Evolutionary conservation across 1,140 invertebrate genomes (phyloP).

Genomic region (Danaus melanippus): DNA sequence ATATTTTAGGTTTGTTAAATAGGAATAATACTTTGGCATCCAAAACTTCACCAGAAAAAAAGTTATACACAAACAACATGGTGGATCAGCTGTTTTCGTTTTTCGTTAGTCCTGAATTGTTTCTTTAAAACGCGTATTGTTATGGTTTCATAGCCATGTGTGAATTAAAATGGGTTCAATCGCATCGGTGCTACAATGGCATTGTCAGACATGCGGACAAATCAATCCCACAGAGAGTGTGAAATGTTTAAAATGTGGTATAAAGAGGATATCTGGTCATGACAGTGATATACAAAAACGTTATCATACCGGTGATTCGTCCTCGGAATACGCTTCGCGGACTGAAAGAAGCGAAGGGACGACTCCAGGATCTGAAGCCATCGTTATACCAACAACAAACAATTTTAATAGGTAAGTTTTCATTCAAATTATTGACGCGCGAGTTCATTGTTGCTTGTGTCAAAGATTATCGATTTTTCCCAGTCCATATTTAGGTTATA

Average conservation of each 20-base stretch:
- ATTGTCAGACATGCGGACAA: slow-evolving; percentile 86
- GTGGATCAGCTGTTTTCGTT: slow-evolving; percentile 74
- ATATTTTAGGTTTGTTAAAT: no score
- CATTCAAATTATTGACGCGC: slow-evolving; percentile 33
- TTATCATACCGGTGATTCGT: slow-evolving; percentile 52
- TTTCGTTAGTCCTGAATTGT: slow-evolving; percentile 58
- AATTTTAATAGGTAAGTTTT: slow-evolving; percentile 60
- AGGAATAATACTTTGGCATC: slow-evolving; percentile 10
- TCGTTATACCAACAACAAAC: slow-evolving; percentile 54
- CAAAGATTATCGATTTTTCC: slow-evolving; percentile 70
- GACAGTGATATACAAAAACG: slow-evolving; percentile 58
- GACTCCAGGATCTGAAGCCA: slow-evolving; percentile 54
- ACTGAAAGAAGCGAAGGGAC: slow-evolving; percentile 61
- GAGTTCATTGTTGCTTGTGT: slow-evolving; percentile 49
- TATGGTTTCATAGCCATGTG: slow-evolving; percentile 72
- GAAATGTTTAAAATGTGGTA: slow-evolving; percentile 85
- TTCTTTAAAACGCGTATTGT: slow-evolving; percentile 65
- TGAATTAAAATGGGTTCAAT: slow-evolving; percentile 86
- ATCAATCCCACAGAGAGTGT: slow-evolving; percentile 88
- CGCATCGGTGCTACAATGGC: slow-evolving; percentile 91
- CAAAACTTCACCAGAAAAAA: slow-evolving; percentile 33
- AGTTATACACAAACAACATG: slow-evolving; percentile 74
- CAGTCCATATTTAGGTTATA: slow-evolving; percentile 64
- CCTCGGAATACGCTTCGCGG: slow-evolving; percentile 50
- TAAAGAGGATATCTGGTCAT: slow-evolving; percentile 69